Evolutionary conservation across 2,888 invertebrate genomes (phyloP).

Genomic region (Trypoxylon attenuatum): DNA sequence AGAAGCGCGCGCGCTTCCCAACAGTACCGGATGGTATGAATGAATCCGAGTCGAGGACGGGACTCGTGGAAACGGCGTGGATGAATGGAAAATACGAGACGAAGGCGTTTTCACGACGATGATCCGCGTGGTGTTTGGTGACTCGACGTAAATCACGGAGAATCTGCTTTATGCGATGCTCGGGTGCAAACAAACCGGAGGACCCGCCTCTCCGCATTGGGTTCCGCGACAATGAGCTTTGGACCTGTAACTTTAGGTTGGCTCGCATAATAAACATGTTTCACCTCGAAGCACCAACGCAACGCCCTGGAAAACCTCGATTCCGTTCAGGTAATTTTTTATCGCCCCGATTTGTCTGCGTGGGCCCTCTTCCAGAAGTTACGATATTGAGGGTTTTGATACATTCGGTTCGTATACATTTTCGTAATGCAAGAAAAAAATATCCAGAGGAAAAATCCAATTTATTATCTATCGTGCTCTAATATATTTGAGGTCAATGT

Average conservation of each 20-base stretch:
- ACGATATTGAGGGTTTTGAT: no score
- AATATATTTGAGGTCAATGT: no score
- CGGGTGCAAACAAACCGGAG: constrained; percentile 65
- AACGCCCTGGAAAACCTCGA: constrained; percentile 54
- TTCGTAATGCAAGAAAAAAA: no score
- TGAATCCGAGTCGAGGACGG: constrained; percentile 39
- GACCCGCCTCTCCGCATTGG: constrained; percentile 65
- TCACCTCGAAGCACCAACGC: constrained; percentile 32
- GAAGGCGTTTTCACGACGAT: constrained; percentile 53
- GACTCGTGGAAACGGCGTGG: constrained; percentile 46
- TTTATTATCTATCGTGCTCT: no score
- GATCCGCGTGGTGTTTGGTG: constrained; percentile 43
- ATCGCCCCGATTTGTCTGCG: background rate
- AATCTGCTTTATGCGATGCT: constrained; percentile 62
- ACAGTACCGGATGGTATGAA: constrained; percentile 47
- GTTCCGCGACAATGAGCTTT: constrained; percentile 47
- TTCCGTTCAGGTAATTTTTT: constrained; percentile 40
- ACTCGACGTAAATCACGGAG: constrained; percentile 69
- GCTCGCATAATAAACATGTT: constrained; percentile 56
- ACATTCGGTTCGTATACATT: no score
- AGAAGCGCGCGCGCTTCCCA: constrained; percentile 35
- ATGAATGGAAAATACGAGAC: constrained; percentile 50
- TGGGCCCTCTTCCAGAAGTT: no score
- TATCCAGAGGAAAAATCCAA: no score
- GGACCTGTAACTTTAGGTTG: constrained; percentile 39